phyloP scores from a whole-genome alignment of 2,113 vertebrate species.

The Candoia aspera region DNA sequence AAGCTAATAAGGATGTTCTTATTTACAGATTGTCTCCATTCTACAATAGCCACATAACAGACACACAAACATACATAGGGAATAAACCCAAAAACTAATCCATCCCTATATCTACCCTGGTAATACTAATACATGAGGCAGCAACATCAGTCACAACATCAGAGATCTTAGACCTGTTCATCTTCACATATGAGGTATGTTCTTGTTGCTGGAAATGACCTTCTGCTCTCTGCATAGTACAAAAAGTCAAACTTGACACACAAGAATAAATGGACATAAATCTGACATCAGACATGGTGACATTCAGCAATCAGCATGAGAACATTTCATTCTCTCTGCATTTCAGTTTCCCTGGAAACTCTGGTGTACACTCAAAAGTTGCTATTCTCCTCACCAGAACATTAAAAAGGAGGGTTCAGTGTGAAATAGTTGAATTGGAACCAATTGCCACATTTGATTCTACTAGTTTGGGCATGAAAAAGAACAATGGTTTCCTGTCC shows the following conservation, averaged over 20 bases:
- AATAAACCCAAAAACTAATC: background rate
- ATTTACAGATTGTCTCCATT: background rate
- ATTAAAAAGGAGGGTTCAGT: background rate
- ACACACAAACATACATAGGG: background rate
- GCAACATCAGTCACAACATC: background rate
- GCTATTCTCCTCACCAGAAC: background rate
- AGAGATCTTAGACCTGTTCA: background rate
- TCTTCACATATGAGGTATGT: background rate
- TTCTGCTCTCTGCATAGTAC: background rate
- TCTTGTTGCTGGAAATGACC: background rate
- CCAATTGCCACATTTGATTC: background rate
- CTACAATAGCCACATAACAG: background rate
- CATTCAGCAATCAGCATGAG: conserved; percentile 1
- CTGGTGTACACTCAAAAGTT: background rate
- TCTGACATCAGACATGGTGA: conserved; percentile 2
- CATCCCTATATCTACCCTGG: background rate
- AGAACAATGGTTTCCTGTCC: background rate
- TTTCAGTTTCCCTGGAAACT: background rate
- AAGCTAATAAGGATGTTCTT: background rate
- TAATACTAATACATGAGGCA: background rate
- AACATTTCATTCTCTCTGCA: background rate
- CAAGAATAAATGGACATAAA: background rate
- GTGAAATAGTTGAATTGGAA: background rate
- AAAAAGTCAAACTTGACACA: background rate
- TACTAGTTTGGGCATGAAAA: background rate